phyloP scores from a whole-genome alignment of 2,888 invertebrate genomes.

The Loripinus fragilis region DNA sequence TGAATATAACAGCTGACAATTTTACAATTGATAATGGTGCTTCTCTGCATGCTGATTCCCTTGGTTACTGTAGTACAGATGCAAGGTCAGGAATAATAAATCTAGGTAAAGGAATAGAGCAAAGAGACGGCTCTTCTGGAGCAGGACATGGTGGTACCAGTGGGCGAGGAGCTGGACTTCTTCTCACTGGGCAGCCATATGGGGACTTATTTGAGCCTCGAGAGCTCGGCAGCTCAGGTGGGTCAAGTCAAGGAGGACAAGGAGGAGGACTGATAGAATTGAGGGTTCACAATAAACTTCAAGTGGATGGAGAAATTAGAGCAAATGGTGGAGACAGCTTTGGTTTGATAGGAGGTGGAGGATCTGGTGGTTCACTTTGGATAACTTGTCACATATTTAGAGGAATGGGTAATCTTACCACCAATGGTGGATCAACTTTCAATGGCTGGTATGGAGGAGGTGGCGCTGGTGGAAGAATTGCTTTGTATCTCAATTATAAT shows the following conservation, averaged over 20 bases:
- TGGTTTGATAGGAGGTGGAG: slow-evolving; percentile 65
- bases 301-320: slow-evolving; percentile 70
- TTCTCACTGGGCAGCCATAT: slow-evolving; percentile 70
- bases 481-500: slow-evolving; percentile 70
- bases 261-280: slow-evolving; percentile 70
- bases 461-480: slow-evolving; percentile 73
- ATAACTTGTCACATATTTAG: slow-evolving; percentile 61
- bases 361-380: slow-evolving; percentile 72
- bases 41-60: slow-evolving; percentile 63
- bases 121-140: slow-evolving; percentile 68
- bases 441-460: slow-evolving; percentile 66
- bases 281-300: slow-evolving; percentile 61
- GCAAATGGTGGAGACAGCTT: slow-evolving; percentile 66
- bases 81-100: slow-evolving; percentile 48
- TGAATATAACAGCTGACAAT: slow-evolving; percentile 63
- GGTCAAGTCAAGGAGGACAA: slow-evolving; percentile 57
- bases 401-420: slow-evolving; percentile 71
- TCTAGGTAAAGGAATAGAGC: slow-evolving; percentile 63
- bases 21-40: slow-evolving; percentile 74
- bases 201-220: slow-evolving; percentile 72
- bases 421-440: slow-evolving; percentile 66
- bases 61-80: slow-evolving; percentile 66
- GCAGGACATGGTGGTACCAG: slow-evolving; percentile 75
- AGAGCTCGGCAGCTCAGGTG: slow-evolving; percentile 70
- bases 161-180: slow-evolving; percentile 67